A percentile compares a stretch with the other conserved stretches of the same genome.
Conservation (phyloP, 2,113 vertebrate genomes). For the Calidris pygmaea region DNA sequence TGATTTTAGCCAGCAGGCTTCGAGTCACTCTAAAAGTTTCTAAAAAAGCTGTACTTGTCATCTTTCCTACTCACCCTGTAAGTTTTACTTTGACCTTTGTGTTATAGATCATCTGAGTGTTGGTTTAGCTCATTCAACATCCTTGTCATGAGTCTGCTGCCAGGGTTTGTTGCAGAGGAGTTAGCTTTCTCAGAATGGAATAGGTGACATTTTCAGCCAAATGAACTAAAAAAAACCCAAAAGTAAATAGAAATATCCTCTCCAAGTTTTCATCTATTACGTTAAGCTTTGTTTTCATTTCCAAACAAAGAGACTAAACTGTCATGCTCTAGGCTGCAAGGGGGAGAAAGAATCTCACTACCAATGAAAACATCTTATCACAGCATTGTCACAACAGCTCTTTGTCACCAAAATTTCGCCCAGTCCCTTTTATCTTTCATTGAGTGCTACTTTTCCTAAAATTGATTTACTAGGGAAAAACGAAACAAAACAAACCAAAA, state of each 20-base stretch:
- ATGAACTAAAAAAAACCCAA: background rate
- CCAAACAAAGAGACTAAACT: background rate
- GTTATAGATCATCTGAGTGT: background rate
- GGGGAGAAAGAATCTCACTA: background rate
- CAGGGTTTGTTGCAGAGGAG: background rate
- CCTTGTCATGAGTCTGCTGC: background rate
- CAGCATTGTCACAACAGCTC: background rate
- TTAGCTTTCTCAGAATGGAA: background rate
- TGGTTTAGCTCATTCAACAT: background rate
- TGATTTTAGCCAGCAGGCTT: background rate
- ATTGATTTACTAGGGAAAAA: background rate
- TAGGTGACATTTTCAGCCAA: background rate
- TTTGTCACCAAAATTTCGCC: background rate
- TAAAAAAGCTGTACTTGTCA: background rate
- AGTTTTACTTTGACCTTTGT: conserved; percentile 15
- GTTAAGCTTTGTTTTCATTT: background rate
- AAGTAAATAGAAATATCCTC: background rate
- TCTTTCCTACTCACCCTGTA: background rate
- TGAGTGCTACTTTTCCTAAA: background rate
- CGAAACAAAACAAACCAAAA: background rate
- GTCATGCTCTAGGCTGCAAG: background rate
- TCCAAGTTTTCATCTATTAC: background rate
- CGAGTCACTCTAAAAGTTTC: background rate
- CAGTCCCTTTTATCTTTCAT: background rate
- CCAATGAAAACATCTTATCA: background rate